phyloP scores from a whole-genome alignment of 2,888 invertebrate genomes.

The Bellardia pandia region DNA sequence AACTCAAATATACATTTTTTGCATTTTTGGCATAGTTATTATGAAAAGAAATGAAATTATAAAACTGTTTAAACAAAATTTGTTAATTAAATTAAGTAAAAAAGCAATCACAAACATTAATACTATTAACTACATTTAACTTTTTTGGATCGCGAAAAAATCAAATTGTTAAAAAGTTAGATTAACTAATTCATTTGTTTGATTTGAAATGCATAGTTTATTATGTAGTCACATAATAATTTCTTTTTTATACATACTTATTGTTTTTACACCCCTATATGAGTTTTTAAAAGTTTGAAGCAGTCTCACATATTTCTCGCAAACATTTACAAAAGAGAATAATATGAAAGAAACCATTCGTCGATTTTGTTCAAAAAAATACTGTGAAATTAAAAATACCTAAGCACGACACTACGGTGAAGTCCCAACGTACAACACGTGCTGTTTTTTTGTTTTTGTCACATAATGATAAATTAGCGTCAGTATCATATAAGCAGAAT shows the following conservation, averaged over 20 bases:
- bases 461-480: too few species aligned
- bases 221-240: slow-evolving; percentile 6
- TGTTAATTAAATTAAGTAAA: slow-evolving; percentile 45
- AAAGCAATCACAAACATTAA: slow-evolving; percentile 1
- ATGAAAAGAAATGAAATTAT: slow-evolving; percentile 21
- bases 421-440: too few species aligned
- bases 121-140: slow-evolving; percentile 2
- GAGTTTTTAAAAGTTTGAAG: not conserved
- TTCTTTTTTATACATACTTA: not conserved
- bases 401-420: too few species aligned
- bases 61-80: slow-evolving; percentile 19
- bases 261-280: not conserved
- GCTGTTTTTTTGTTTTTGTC: too few species aligned
- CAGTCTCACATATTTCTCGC: not conserved
- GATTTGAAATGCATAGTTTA: slow-evolving; percentile 13
- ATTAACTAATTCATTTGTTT: not conserved
- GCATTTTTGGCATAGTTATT: slow-evolving; percentile 42
- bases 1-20: slow-evolving; percentile 73
- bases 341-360: too few species aligned
- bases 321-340: too few species aligned
- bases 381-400: too few species aligned
- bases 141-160: slow-evolving; percentile 10
- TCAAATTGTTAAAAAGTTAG: slow-evolving; percentile 15
- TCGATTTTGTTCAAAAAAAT: too few species aligned
- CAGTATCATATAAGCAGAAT: too few species aligned